Conservation (phyloP, 1,140 invertebrate species). For the Cotesia vestalis region DNA sequence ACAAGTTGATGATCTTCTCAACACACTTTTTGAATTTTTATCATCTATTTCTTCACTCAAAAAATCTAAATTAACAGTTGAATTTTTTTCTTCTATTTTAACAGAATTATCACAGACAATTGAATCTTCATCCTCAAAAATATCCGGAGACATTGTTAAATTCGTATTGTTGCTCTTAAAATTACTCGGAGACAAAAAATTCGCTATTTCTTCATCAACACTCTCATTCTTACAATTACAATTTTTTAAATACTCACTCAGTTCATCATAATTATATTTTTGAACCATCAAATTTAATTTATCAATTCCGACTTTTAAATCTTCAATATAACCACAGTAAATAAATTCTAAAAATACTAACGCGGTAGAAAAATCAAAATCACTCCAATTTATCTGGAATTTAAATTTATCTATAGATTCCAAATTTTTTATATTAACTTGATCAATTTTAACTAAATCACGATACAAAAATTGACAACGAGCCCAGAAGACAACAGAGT, state of each 20-base stretch:
- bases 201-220: too few relatives aligned
- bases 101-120: not conserved
- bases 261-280: constrained; percentile 46
- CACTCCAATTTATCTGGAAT: constrained; percentile 14
- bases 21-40: not conserved
- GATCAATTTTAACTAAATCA: constrained; percentile 10
- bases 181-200: too few relatives aligned
- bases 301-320: not conserved
- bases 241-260: constrained; percentile 47
- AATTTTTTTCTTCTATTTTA: not conserved
- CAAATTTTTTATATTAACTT: not conserved
- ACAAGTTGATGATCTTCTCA: not conserved
- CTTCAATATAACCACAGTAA: constrained; percentile 16
- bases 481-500: constrained; percentile 21
- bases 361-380: constrained; percentile 11
- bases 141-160: not conserved
- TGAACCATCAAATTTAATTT: constrained; percentile 3
- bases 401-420: not conserved
- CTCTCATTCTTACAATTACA: too few relatives aligned
- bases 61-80: too few relatives aligned
- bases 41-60: too few relatives aligned
- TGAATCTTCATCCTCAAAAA: constrained; percentile 16
- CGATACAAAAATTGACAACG: not conserved
- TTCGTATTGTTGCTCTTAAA: too few relatives aligned
- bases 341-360: constrained; percentile 30